Evolutionary conservation across 2,113 vertebrate genomes (phyloP).

Genomic region (Aplodontia rufa): DNA sequence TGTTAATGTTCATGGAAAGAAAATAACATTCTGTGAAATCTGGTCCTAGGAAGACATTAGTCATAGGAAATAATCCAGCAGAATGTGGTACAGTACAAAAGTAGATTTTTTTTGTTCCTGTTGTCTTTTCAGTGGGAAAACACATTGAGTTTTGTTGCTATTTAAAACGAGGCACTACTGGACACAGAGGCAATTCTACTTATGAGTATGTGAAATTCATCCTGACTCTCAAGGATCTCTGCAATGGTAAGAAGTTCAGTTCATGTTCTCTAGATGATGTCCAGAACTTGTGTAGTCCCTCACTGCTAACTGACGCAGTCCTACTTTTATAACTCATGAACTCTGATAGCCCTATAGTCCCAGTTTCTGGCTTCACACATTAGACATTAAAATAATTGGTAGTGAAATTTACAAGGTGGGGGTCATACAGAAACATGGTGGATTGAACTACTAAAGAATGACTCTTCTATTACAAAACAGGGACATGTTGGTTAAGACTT

Average conservation of each 20-base stretch:
- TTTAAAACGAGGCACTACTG: slow-evolving; percentile 90
- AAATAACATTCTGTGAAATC: slow-evolving; percentile 24
- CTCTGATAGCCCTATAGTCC: not conserved
- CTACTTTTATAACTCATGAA: not conserved
- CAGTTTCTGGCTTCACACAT: not conserved
- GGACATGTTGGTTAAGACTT: not conserved
- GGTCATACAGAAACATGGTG: not conserved
- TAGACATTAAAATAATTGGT: not conserved
- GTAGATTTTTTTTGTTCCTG: not conserved
- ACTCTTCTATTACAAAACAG: not conserved
- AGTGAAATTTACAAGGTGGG: slow-evolving; percentile 7
- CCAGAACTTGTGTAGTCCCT: not conserved
- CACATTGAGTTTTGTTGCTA: slow-evolving; percentile 96
- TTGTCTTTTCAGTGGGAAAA: slow-evolving; percentile 86
- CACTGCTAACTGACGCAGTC: not conserved
- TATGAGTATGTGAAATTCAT: slow-evolving; percentile 96
- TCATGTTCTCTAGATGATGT: not conserved
- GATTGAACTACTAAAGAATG: not conserved
- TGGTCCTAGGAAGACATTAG: not conserved
- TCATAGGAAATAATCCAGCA: not conserved
- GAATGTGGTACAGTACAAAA: not conserved
- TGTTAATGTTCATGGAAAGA: slow-evolving; percentile 24
- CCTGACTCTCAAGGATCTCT: slow-evolving; percentile 92
- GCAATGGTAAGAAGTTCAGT: slow-evolving; percentile 87
- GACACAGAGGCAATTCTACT: slow-evolving; percentile 84